Percentiles rank a stretch among this genome's conserved stretches.
These are phyloP conservation scores for Volucella bombylans DNA, from an alignment of 2,888 invertebrate genomes.

Conservation along the genomic window DNA sequence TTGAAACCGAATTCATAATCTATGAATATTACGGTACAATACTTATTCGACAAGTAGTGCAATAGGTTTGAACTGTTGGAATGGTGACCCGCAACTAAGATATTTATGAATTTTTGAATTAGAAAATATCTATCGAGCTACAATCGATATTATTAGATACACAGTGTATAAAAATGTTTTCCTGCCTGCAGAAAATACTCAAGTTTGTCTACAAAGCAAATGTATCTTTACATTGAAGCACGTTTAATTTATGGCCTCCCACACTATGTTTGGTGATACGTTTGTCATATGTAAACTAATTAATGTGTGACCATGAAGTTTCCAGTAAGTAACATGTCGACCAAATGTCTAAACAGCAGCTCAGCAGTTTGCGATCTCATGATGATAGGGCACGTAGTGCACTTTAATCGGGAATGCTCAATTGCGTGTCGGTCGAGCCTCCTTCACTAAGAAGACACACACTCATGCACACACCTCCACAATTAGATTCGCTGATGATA, in stretches of 20 bases:
- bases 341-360: constrained; percentile 49
- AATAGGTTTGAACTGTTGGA: too few relatives aligned
- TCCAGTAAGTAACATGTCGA: constrained; percentile 11
- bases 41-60: too few relatives aligned
- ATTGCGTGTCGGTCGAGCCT: constrained; percentile 42
- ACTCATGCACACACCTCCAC: constrained; percentile 35
- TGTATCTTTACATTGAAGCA: too few relatives aligned
- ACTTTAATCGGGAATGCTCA: background rate
- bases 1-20: too few relatives aligned
- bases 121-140: too few relatives aligned
- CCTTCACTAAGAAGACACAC: constrained; percentile 21
- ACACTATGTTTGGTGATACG: constrained; percentile 14
- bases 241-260: constrained; percentile 17
- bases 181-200: too few relatives aligned
- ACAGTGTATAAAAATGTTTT: too few relatives aligned
- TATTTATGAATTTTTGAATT: too few relatives aligned
- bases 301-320: constrained; percentile 55
- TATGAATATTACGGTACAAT: too few relatives aligned
- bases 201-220: too few relatives aligned
- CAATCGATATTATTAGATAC: too few relatives aligned
- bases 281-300: constrained; percentile 40
- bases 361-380: constrained; percentile 54
- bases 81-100: too few relatives aligned
- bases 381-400: constrained; percentile 62
- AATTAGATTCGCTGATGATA: constrained; percentile 68